Percentiles rank a stretch among this genome's conserved stretches.
phyloP scores from a whole-genome alignment of 2,797 vertebrate genomes.

The Chromobotia macracanthus region DNA sequence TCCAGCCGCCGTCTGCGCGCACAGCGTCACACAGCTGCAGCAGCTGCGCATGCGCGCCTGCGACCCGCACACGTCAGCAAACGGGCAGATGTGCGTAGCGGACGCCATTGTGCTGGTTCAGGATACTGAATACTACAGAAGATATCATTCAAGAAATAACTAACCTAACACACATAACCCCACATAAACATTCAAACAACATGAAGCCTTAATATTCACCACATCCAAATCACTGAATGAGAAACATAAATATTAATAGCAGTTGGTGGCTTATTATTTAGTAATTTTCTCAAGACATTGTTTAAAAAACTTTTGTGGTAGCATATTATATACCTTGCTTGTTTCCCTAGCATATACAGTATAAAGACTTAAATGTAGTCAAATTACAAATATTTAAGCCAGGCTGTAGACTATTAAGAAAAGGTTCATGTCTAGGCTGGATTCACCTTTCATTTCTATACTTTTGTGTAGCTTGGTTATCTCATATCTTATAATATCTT shows the following conservation, averaged over 20 bases:
- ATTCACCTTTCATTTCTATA: not conserved
- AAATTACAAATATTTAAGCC: too few species aligned
- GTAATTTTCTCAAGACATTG: too few species aligned
- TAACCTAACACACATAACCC: not conserved
- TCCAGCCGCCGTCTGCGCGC: conserved; percentile 68
- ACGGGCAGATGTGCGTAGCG: conserved; percentile 41
- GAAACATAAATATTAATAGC: too few species aligned
- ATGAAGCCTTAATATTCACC: not conserved
- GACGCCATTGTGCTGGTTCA: not conserved
- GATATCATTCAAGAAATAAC: not conserved
- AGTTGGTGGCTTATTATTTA: too few species aligned
- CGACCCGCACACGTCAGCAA: conserved; percentile 77
- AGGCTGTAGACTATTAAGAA: too few species aligned
- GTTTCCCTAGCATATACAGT: too few species aligned
- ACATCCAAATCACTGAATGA: too few species aligned
- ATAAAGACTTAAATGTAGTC: too few species aligned
- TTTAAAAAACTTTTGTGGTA: too few species aligned
- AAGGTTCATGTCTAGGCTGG: not conserved
- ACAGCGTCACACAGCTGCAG: conserved; percentile 12
- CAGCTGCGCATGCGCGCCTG: conserved; percentile 71
- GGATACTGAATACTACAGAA: too few species aligned
- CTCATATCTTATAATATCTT: not conserved
- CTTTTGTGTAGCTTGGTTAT: not conserved
- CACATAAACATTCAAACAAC: not conserved
- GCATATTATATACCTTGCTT: too few species aligned